Base-by-base conservation (phyloP, 2,888 invertebrate genomes). In the Netelia fuscicornis region DNA sequence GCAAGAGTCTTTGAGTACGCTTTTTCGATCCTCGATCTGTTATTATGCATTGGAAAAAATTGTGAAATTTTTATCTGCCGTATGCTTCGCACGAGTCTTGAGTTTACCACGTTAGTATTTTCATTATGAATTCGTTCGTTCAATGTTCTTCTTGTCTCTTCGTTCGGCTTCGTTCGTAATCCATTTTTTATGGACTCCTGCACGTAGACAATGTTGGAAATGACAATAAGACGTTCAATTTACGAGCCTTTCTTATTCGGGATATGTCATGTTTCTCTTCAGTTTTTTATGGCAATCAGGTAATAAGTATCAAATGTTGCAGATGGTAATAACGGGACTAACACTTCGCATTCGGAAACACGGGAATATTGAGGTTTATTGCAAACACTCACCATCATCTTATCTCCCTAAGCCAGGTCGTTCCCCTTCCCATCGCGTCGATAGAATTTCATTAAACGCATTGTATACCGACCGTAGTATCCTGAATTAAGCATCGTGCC, bases 371-470 rank as follows among this genome's bases (percentile, higher is more conserved):
- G 10, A 62, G 58, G 79, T 30, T 67, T 62, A 80, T 72, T 30
- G 58, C 54, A 78, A 78, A 30, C 74, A 52, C 72, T 83, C 17
- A 42, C 52, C 83, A 17, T 68, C 83, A 74, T 60, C 44, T 60
- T 23, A 25, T 78, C 72, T 74, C 58, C 54, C 62, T 65, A 44
- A 54, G 68, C 78, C 42, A 72, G 23, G 17, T 56, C 52, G 37
- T 42, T 67, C 42, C 77, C 74, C 82, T 72, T 82, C n/a, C 48
- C 48, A 72, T 67, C 48, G 48, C 78, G 44, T 81, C 72, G 72
- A 83, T 83, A 85, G 83, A 86, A 83, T 86, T 86, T 86, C 86
- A 86, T 86, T 85, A 81, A 86, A 79, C 83, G 86, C 83, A 85
- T 85, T 86, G 84, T 77, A 10, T 68, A 67, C 70, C 54, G 11